Percentiles rank a stretch among this genome's conserved stretches.
These are phyloP conservation scores for Poeciliopsis occidentalis DNA, from an alignment of 2,113 vertebrate genomes.

Conservation along the genomic window DNA sequence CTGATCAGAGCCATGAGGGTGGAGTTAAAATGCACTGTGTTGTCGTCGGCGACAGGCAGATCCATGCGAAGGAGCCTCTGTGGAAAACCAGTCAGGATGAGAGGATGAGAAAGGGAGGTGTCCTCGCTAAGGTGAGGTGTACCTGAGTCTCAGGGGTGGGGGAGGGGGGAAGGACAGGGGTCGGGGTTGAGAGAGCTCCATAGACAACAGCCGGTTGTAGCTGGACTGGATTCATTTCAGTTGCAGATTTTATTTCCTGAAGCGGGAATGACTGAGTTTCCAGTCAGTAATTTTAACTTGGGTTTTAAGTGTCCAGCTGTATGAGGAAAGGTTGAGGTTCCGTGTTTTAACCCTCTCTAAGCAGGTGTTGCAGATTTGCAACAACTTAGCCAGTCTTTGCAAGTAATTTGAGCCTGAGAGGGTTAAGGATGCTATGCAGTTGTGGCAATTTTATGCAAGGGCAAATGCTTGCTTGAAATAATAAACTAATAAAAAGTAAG, in stretches of 20 bases:
- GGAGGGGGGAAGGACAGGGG: slow-evolving; percentile 36
- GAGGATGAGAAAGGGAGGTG: slow-evolving; percentile 65
- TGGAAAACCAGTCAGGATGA: slow-evolving; percentile 78
- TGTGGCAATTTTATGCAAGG: slow-evolving; percentile 12
- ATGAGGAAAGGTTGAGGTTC: not conserved
- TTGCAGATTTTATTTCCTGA: not conserved
- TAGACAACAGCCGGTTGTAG: slow-evolving; percentile 63
- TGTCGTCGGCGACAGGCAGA: slow-evolving; percentile 92
- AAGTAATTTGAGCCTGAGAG: too few species aligned
- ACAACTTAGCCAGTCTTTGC: too few species aligned
- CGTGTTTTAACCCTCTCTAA: not conserved
- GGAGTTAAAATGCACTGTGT: slow-evolving; percentile 94
- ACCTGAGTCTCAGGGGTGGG: slow-evolving; percentile 65
- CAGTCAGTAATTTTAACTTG: not conserved
- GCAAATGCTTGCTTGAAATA: slow-evolving; percentile 18
- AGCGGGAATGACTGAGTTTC: not conserved
- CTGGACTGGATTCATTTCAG: slow-evolving; percentile 24
- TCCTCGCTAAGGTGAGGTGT: slow-evolving; percentile 24
- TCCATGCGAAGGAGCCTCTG: slow-evolving; percentile 95
- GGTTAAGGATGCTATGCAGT: slow-evolving; percentile 2
- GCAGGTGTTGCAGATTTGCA: too few species aligned
- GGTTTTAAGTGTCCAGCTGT: slow-evolving; percentile 9
- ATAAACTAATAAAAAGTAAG: slow-evolving; percentile 8
- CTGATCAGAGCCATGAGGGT: slow-evolving; percentile 95
- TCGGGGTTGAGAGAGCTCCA: slow-evolving; percentile 78